Base-by-base conservation (phyloP, 53 echinoderm and acorn worm species). In the Echinarachnius parma region DNA sequence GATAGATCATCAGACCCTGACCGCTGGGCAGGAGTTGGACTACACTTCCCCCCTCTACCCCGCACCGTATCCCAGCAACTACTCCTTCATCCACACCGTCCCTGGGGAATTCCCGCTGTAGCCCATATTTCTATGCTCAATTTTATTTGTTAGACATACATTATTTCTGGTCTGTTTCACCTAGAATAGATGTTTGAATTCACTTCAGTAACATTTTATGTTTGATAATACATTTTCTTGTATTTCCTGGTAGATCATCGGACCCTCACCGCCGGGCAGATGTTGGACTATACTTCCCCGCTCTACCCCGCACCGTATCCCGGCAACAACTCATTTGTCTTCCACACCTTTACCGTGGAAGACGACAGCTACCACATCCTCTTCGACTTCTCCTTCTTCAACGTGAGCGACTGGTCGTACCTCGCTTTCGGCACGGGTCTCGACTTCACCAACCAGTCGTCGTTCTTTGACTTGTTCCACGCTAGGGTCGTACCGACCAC, bases 291-390 rank as follows among this genome's bases (percentile, higher is more conserved):
- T 50, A 67, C 67, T 8, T 67, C 67, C n/a, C 67, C 67, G 2
- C 49, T 48, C 33, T 67, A 67, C 21, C 67, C 67, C 18, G 33
- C 28, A 5, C 48, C 48, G 19, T 67, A 67, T 31, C 5, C 67
- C 18, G 50, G 48, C 67, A 67, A 67, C 34, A 4, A 2, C 15
- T 30, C 49, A 10, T 18, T 48, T 32, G 30, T 8, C 34, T 21
- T 29, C 29, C 49, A 50, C 49, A 48, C 67, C 32, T 67, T 67
- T 18, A 21, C 18, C 2, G 21, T 34, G 30, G 2, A 28, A 1
- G 67, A 67, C 67, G 30, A 48, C 2, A 21, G 8, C 33, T 21
- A 46, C 31, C 49, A 49, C 50, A 31, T 69, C 53, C 34, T 10
- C 21, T 69, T 69, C 5, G 34, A 52, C 9, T 69, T 69, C 70